Percentiles rank a stretch among this genome's conserved stretches.
These are phyloP conservation scores for Larimichthys polyactis DNA, from an alignment of 2,113 vertebrate genomes.

Conservation along the genomic window DNA sequence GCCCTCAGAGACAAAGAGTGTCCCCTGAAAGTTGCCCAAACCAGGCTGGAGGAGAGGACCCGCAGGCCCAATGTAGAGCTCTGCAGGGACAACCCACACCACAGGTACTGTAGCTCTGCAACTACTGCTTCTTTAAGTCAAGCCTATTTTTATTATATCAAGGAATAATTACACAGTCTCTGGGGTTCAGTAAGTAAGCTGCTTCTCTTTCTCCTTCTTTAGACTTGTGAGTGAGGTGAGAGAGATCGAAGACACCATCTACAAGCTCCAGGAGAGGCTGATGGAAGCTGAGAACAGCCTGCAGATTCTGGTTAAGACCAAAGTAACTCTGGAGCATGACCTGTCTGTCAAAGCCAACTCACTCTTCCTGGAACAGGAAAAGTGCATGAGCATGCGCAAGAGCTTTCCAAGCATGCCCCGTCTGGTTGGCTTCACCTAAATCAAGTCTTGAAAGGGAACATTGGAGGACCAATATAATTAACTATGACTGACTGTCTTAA, in stretches of 20 bases:
- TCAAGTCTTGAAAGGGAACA: neutral
- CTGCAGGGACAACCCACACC: slow-evolving; percentile 89
- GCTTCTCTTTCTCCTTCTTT: slow-evolving; percentile 6
- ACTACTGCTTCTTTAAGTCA: neutral
- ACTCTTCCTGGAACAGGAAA: slow-evolving; percentile 94
- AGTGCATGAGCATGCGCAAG: slow-evolving; percentile 94
- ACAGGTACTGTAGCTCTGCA: slow-evolving; percentile 79
- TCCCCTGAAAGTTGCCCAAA: slow-evolving; percentile 93
- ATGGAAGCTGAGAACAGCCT: slow-evolving; percentile 88
- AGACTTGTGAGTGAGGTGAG: slow-evolving; percentile 92
- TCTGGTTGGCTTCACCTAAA: slow-evolving; percentile 88
- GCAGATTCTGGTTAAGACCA: slow-evolving; percentile 89
- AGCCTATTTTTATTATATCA: neutral
- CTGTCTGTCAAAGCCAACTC: slow-evolving; percentile 93
- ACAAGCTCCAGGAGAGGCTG: slow-evolving; percentile 88
- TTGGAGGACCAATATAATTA: neutral
- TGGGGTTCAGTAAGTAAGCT: neutral
- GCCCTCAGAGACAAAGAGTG: slow-evolving; percentile 89
- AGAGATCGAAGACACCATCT: slow-evolving; percentile 90
- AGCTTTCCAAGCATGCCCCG: slow-evolving; percentile 90
- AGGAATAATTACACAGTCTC: neutral
- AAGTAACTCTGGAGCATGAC: slow-evolving; percentile 90
- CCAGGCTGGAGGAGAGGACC: slow-evolving; percentile 90
- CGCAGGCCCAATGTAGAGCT: slow-evolving; percentile 92
- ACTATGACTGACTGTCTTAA: neutral